These are phyloP conservation scores for Diabrotica balteata DNA, from an alignment of 2,888 invertebrate genomes.

Conservation along the genomic window DNA sequence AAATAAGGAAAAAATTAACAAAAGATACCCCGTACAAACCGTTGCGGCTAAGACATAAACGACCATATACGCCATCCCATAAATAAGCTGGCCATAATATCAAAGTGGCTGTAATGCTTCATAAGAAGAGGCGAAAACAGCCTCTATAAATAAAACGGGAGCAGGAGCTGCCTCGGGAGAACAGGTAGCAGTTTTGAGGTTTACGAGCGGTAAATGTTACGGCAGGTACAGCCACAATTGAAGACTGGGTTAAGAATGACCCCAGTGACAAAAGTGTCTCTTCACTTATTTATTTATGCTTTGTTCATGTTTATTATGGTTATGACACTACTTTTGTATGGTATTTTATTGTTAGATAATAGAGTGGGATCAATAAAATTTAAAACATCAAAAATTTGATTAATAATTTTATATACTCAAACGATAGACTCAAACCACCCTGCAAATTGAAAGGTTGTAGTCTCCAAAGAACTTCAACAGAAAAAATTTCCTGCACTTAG, in stretches of 20 bases:
- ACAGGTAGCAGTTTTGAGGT: slow-evolving; percentile 36
- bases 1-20: slow-evolving; percentile 5
- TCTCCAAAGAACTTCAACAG: too few relatives aligned
- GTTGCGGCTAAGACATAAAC: slow-evolving; percentile 12
- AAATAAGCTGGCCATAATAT: slow-evolving; percentile 32
- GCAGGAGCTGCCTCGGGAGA: slow-evolving; percentile 35
- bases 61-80: slow-evolving; percentile 22
- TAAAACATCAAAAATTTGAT: too few relatives aligned
- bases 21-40: neutral
- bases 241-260: too few relatives aligned
- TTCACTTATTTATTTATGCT: too few relatives aligned
- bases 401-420: too few relatives aligned
- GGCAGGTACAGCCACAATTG: neutral
- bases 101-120: slow-evolving; percentile 37
- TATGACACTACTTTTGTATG: too few relatives aligned
- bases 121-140: slow-evolving; percentile 34
- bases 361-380: too few relatives aligned
- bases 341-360: too few relatives aligned
- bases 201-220: neutral
- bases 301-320: neutral
- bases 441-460: too few relatives aligned
- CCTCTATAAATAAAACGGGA: slow-evolving; percentile 48
- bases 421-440: too few relatives aligned
- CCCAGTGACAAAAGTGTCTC: too few relatives aligned
- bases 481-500: too few relatives aligned